phyloP scores from a whole-genome alignment of 2,797 vertebrate genomes.

The Catostomus latipinnis region DNA sequence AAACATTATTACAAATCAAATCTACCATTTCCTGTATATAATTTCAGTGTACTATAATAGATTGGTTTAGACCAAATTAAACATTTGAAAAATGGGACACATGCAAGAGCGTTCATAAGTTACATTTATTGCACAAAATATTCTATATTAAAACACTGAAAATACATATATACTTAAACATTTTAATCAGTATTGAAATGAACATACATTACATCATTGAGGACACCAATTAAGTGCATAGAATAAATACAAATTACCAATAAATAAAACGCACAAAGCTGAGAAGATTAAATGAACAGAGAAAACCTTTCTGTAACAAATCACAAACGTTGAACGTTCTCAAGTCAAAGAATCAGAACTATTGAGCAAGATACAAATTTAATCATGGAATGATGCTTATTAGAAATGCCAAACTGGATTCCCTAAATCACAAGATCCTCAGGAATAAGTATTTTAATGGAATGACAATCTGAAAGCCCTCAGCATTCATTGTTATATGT shows the following conservation, averaged over 20 bases:
- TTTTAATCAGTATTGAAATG: conserved; percentile 5
- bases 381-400: background rate
- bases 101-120: conserved; percentile 4
- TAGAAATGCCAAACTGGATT: background rate
- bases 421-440: background rate
- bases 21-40: background rate
- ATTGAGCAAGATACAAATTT: background rate
- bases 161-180: background rate
- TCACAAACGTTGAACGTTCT: background rate
- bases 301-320: conserved; percentile 20
- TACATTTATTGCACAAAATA: conserved; percentile 40
- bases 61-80: background rate
- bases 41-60: background rate
- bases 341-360: background rate
- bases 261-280: conserved; percentile 18
- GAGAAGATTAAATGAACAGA: conserved; percentile 8
- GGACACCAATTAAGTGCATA: conserved; percentile 12
- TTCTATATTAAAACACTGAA: conserved; percentile 1
- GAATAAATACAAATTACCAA: conserved; percentile 46
- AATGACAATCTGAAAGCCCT: conserved; percentile 3
- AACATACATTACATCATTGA: conserved; percentile 5
- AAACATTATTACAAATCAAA: background rate
- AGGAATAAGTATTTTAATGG: conserved; percentile 12
- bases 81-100: background rate
- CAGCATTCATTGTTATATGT: background rate